Conservation (phyloP, 2,888 invertebrate genomes). For the Stramonita haemastoma region DNA sequence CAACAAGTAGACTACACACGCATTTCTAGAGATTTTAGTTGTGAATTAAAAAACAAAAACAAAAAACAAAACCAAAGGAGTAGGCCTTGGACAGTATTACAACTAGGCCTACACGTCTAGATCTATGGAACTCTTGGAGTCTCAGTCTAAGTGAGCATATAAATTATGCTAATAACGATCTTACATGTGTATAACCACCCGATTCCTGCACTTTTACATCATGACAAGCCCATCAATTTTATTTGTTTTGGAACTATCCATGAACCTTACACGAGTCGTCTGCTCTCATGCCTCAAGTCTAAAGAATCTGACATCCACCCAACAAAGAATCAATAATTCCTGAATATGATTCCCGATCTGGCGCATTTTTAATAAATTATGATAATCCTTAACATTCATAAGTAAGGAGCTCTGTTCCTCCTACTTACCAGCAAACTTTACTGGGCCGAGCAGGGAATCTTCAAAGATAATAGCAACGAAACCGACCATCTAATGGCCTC, state of each 20-base stretch:
- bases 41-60: no score
- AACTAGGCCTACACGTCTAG: no score
- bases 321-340: not conserved
- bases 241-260: no score
- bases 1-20: no score
- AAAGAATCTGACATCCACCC: not conserved
- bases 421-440: constrained; percentile 46
- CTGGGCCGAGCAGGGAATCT: constrained; percentile 24
- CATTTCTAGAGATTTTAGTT: no score
- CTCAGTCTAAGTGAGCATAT: constrained; percentile 3
- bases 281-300: not conserved
- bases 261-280: not conserved
- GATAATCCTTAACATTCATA: constrained; percentile 65
- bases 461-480: constrained; percentile 35
- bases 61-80: no score
- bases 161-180: constrained; percentile 37
- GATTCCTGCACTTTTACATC: not conserved
- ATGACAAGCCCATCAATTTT: not conserved
- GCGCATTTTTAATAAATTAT: constrained; percentile 66
- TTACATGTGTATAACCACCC: constrained; percentile 23
- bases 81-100: no score
- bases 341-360: constrained; percentile 6
- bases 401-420: constrained; percentile 59
- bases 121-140: no score
- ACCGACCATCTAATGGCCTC: constrained; percentile 45